Evolutionary conservation across 2,888 invertebrate genomes (phyloP).

Genomic region (Cylindroiulus punctatus): DNA sequence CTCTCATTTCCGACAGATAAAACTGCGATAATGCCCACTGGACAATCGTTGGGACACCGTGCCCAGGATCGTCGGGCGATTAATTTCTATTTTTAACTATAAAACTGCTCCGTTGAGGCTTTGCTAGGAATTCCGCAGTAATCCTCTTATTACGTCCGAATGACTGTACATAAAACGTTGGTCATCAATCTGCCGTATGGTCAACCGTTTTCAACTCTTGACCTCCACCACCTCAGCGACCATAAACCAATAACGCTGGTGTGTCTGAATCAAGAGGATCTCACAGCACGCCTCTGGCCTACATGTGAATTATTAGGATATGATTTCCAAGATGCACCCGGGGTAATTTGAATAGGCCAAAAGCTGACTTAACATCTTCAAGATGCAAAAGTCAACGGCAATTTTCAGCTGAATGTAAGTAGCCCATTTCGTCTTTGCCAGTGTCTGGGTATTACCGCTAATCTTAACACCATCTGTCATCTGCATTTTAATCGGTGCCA

Average conservation of each 20-base stretch:
- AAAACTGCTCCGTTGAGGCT: constrained; percentile 4
- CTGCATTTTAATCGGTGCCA: not conserved
- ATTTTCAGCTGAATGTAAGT: not conserved
- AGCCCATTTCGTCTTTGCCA: not conserved
- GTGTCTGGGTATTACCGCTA: not conserved
- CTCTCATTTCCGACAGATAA: constrained; percentile 18
- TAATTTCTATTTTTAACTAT: constrained; percentile 23
- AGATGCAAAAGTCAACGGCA: not conserved
- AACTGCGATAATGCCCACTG: not conserved
- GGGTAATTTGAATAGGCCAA: not conserved
- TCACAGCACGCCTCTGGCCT: not conserved
- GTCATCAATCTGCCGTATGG: constrained; percentile 22
- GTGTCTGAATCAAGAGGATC: not conserved
- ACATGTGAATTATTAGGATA: not conserved
- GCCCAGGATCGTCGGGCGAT: not conserved
- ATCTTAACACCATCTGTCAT: not conserved
- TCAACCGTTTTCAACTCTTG: not conserved
- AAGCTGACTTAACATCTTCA: not conserved
- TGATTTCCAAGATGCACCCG: not conserved
- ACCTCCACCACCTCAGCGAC: not conserved
- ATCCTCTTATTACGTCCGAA: constrained; percentile 34
- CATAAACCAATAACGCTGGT: not conserved
- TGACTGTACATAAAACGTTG: constrained; percentile 17
- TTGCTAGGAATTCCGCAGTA: not conserved
- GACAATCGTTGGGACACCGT: not conserved